Evolutionary conservation across 2,113 vertebrate species (phyloP), one percentile per base, ranked within the genome.

Genomic region (Notothenia coriiceps): DNA sequence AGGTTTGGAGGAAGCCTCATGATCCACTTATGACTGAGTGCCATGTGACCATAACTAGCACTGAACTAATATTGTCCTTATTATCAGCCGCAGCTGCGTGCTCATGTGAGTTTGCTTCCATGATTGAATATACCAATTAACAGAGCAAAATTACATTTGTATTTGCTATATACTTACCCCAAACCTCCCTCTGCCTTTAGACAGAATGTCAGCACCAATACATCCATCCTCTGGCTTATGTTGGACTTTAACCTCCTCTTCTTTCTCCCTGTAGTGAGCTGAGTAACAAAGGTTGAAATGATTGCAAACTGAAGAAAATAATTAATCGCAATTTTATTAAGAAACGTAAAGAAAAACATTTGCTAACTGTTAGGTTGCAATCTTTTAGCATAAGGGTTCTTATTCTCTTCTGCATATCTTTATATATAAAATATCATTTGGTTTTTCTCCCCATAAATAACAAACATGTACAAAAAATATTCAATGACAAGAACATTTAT

Each of bases 21-120:
- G 91, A 92, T 89, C 60, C 68, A 88, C 84, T 85, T 85, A 87
- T 92, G 91, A 92, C 87, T 63, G 35, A 20, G 29, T 43, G 47
- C 85, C 87, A 90, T 83, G 86, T 89, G 89, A 91, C 64, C 8
- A 62, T 25, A 64, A 52, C 65, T 64, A 74, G 29, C 22, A 67
- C 25, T 60, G 5, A 47, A 82, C 55, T n/a, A 44, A 55, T 79
- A 57, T 54, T 33, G 50, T 61, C 67, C 44, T 69, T n/a, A 49
- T 54, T 18, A 33, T 79, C 60, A 61, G 66, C 63, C 61, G 29
- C 46, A 44, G 43, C 46, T 65, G 22, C 40, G 25, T 75, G 60
- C 47, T 82, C 59, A 44, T 56, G n/a, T 13, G 43, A 65, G 25
- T 61, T 0, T 62, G 14, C 63, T 66, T 76, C 25, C n/a, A 22